A percentile compares a stretch with the other conserved stretches of the same genome.
phyloP scores from a whole-genome alignment of 2,113 vertebrate species.

The Limanda limanda region DNA sequence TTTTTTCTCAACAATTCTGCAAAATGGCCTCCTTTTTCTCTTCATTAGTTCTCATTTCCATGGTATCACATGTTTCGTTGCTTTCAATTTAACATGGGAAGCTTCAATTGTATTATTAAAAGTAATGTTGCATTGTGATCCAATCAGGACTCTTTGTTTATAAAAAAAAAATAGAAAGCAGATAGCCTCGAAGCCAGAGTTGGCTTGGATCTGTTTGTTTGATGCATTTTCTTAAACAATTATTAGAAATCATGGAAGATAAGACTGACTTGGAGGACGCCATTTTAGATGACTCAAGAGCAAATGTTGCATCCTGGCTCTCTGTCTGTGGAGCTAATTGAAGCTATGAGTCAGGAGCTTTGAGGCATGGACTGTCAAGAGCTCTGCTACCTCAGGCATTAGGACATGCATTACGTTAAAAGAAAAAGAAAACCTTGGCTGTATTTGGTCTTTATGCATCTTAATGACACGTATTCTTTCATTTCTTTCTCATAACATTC shows the following conservation, averaged over 20 bases:
- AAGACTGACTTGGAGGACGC: conserved; percentile 40
- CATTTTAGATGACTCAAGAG: conserved; percentile 50
- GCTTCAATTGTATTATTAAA: not conserved
- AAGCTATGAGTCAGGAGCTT: conserved; percentile 45
- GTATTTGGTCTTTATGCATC: conserved; percentile 28
- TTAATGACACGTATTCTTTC: conserved; percentile 10
- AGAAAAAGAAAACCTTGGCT: conserved; percentile 3
- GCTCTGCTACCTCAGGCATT: conserved; percentile 30
- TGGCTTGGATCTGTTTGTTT: not conserved
- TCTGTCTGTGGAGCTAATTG: conserved; percentile 65
- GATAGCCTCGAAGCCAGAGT: not conserved
- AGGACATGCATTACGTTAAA: not conserved
- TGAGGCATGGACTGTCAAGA: conserved; percentile 31
- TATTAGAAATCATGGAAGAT: conserved; percentile 28
- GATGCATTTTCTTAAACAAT: not conserved
- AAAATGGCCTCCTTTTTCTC: conserved; percentile 60
- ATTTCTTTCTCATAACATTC: conserved; percentile 37
- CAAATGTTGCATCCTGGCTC: conserved; percentile 45
- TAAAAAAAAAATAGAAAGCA: not conserved
- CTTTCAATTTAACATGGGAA: not conserved
- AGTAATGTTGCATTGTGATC: not conserved
- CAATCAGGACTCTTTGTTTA: not conserved
- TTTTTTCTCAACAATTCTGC: conserved; percentile 22
- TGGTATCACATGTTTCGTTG: not conserved
- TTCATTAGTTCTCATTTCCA: conserved; percentile 33